Base-by-base conservation (phyloP, 2,113 vertebrate species). In the Corynorhinus townsendii region DNA sequence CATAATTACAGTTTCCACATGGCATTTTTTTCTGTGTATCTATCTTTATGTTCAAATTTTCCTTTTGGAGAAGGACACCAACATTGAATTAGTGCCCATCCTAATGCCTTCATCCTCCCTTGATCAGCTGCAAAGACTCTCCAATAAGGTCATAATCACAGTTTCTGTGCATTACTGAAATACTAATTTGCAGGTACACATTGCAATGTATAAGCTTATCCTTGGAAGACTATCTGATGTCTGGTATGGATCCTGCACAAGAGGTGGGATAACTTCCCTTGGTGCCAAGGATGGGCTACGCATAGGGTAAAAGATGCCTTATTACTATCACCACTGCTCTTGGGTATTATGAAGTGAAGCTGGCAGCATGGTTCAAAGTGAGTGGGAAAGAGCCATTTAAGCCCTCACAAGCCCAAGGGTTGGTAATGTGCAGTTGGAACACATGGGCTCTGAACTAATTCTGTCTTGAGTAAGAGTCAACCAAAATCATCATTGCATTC, bases 291-390 rank as follows among this genome's bases (percentile, higher is more conserved):
- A n/a, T 40, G 1, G 3, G 5, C 1, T 7, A 52, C 15, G 22
- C 0, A 11, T 45, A 59, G 7, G 2, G 8, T 10, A 33, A 85
- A 62, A 30, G 11, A 35, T 45, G 2, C 8, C 14, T 38, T 38
- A 10, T 0, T 7, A 62, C 28, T 14, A 11, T 7, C 2, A 0
- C 17, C 7, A 64, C 2, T 72, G 20, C 5, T 72, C 3, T 38
- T 56, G 26, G 4, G 6, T 45, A 4, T 38, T 69, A 11, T 45
- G 11, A 40, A 92, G 47, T 3, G 26, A 28, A 64, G 16, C 2
- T 54, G n/a, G 43, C 0, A 33, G 45, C 24, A 54, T 66, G 22
- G 10, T 68, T 83, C 38, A 6, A 81, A 54, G 14, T 43, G 14
- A 35, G 49, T 79, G 9, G 4, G 2, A 24, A 52, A 56, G 8